Percentiles rank a stretch among this genome's conserved stretches.
Evolutionary conservation across 2,113 vertebrate species (phyloP).

Genomic region (Seriola quinqueradiata): DNA sequence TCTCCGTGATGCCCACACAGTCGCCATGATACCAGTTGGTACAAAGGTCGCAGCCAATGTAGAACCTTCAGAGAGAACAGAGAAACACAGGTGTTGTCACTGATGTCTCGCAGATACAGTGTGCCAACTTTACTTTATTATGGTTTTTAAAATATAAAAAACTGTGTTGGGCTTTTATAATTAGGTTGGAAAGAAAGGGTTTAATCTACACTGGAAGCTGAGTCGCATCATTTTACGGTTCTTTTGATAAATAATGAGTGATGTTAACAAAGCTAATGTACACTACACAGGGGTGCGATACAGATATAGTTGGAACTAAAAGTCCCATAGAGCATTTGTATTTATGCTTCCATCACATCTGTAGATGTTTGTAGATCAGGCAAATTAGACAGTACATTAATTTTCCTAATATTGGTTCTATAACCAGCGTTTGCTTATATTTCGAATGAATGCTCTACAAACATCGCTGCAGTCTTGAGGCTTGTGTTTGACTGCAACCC

Average conservation of each 20-base stretch:
- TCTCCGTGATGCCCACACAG: constrained; percentile 99
- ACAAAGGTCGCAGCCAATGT: constrained; percentile 99
- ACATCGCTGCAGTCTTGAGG: neutral
- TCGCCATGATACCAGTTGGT: constrained; percentile 99
- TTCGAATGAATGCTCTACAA: neutral
- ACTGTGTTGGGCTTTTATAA: neutral
- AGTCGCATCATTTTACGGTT: neutral
- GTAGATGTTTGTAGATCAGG: neutral
- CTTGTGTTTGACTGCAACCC: neutral
- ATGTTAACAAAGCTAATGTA: neutral
- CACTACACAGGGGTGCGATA: too few species aligned
- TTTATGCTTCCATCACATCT: neutral
- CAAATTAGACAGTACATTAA: neutral
- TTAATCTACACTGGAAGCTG: neutral
- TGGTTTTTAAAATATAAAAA: neutral
- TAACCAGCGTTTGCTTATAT: neutral
- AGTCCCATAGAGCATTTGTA: neutral
- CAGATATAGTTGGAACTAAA: neutral
- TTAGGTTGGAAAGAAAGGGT: neutral
- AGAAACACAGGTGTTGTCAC: neutral
- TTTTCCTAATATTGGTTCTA: neutral
- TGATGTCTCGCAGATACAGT: neutral
- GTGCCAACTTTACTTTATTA: neutral
- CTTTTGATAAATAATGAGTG: neutral
- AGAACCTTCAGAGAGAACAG: constrained; percentile 88